Evolutionary conservation across 2,888 invertebrate species (phyloP).

Genomic region (Phaonia tiefii): DNA sequence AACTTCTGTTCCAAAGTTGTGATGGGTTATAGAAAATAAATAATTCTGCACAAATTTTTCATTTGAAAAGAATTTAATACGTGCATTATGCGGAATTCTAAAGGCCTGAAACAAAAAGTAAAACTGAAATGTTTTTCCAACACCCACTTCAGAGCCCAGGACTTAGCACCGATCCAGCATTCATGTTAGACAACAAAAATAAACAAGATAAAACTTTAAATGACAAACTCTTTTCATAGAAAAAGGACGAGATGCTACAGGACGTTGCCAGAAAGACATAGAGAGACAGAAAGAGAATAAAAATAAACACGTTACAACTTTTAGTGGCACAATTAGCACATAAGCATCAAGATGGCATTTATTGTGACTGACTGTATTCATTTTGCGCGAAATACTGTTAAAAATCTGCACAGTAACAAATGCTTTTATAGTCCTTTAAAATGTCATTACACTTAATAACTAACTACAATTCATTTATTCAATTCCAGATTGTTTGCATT

Average conservation of each 20-base stretch:
- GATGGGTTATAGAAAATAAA: slow-evolving; percentile 2
- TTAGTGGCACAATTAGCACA: slow-evolving; percentile 35
- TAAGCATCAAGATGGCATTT: background rate
- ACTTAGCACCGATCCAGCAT: background rate
- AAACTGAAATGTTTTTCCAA: slow-evolving; percentile 8
- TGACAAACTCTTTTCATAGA: background rate
- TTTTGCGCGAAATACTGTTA: background rate
- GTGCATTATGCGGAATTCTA: slow-evolving; percentile 21
- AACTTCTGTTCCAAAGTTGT: background rate
- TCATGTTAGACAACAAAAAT: slow-evolving; percentile 1
- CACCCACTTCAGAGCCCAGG: background rate
- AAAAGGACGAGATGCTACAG: background rate
- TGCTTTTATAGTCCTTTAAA: no score
- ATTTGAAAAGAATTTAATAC: slow-evolving; percentile 36
- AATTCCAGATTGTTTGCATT: slow-evolving; percentile 53
- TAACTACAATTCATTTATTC: slow-evolving; percentile 34
- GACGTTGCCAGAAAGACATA: background rate
- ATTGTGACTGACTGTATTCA: slow-evolving; percentile 19
- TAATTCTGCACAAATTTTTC: background rate
- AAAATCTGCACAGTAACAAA: no score
- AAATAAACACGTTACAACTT: slow-evolving; percentile 16
- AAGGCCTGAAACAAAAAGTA: background rate
- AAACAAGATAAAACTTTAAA: slow-evolving; percentile 14
- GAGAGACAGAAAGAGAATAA: background rate
- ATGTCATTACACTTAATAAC: no score